A percentile compares a stretch with the other conserved stretches of the same genome.
phyloP scores from a whole-genome alignment of 2,888 invertebrate species.

The Drosophila maculinotata region DNA sequence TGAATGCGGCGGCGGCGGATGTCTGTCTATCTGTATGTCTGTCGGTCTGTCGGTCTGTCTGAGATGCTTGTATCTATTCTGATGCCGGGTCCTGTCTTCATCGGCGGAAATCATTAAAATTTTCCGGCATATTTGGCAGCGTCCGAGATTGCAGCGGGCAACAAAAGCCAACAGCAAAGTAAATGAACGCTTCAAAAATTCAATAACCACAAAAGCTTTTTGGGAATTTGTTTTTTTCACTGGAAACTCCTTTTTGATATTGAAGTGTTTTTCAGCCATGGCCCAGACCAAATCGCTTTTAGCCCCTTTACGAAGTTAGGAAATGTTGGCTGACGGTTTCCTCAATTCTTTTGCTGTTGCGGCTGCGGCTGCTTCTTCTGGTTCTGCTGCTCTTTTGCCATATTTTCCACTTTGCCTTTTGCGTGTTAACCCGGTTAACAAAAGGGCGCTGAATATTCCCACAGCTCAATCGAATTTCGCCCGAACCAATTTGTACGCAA shows the following conservation, averaged over 20 bases:
- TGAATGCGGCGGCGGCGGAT: too few species aligned
- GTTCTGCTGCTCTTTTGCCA: conserved; percentile 53
- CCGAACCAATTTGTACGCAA: conserved; percentile 82
- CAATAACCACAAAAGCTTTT: conserved; percentile 70
- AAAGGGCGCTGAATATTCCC: conserved; percentile 77
- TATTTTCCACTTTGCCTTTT: conserved; percentile 60
- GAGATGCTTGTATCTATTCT: conserved; percentile 14
- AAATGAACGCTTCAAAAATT: conserved; percentile 52
- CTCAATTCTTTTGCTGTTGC: conserved; percentile 17
- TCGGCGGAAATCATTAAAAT: conserved; percentile 74
- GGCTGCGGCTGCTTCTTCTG: conserved; percentile 4
- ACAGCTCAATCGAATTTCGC: conserved; percentile 80
- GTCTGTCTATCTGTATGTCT: not conserved
- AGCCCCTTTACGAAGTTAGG: conserved; percentile 61
- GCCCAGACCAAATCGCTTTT: conserved; percentile 55
- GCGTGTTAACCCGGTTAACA: conserved; percentile 73
- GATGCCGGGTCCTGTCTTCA: conserved; percentile 19
- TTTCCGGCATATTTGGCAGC: conserved; percentile 73
- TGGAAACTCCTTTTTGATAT: conserved; percentile 39
- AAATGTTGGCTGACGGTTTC: conserved; percentile 42
- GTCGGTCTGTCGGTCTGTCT: conserved; percentile 1
- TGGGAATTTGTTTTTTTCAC: conserved; percentile 28
- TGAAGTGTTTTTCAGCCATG: conserved; percentile 39
- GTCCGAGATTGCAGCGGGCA: conserved; percentile 38
- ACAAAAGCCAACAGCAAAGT: conserved; percentile 18